phyloP scores from a whole-genome alignment of 2,888 invertebrate genomes.

The Epirrita christyi region DNA sequence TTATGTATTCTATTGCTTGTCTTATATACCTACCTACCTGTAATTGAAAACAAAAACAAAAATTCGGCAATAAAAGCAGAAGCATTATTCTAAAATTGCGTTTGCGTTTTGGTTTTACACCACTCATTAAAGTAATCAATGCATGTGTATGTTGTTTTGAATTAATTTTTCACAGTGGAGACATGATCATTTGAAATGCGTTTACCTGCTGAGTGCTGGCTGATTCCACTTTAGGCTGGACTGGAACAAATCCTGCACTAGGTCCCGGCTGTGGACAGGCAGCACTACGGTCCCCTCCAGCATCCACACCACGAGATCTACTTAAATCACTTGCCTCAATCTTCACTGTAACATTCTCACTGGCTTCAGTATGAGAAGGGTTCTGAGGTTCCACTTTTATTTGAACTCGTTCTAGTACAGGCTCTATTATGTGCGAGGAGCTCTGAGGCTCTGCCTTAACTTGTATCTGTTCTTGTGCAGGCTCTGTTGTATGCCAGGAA shows the following conservation, averaged over 20 bases:
- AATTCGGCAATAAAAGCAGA: too few species aligned
- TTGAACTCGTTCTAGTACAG: slow-evolving; percentile 23
- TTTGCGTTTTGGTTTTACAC: too few species aligned
- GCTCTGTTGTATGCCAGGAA: slow-evolving; percentile 3
- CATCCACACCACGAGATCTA: slow-evolving; percentile 51
- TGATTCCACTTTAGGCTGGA: slow-evolving; percentile 41
- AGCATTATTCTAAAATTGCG: too few species aligned
- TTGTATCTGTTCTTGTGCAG: slow-evolving; percentile 3
- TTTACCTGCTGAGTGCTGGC: slow-evolving; percentile 48
- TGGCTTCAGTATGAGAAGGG: slow-evolving; percentile 35
- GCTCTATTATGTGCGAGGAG: slow-evolving; percentile 46
- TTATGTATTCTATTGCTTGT: too few species aligned
- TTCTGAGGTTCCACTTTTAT: slow-evolving; percentile 59
- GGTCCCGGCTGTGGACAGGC: slow-evolving; percentile 72
- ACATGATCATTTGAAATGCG: background rate
- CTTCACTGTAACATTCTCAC: slow-evolving; percentile 57
- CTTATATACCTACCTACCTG: too few species aligned
- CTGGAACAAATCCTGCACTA: slow-evolving; percentile 53
- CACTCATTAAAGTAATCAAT: background rate
- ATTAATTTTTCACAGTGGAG: too few species aligned
- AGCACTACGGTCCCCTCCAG: slow-evolving; percentile 55
- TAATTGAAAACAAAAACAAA: too few species aligned
- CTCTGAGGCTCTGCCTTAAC: slow-evolving; percentile 54
- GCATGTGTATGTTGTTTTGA: background rate
- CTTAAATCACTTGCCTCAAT: slow-evolving; percentile 44